Base-by-base conservation (phyloP, 2,888 invertebrate species). In the Glaucopsyche alexis region DNA sequence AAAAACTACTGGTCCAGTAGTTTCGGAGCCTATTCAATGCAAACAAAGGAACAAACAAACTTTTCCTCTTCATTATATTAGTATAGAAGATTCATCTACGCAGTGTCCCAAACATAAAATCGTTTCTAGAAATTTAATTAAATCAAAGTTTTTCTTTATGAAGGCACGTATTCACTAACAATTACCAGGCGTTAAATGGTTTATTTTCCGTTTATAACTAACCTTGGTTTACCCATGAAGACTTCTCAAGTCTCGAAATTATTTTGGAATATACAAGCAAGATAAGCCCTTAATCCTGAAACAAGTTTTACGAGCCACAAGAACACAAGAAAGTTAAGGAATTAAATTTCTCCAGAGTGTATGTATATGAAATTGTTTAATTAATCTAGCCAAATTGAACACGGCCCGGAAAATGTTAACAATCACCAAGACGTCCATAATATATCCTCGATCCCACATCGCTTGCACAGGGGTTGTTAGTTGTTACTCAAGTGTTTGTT, bases 391-490 rank as follows among this genome's bases (percentile, higher is more conserved):
- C 8, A 16, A 47, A 49, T 47, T 47, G 47, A 29, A 47, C 69
- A 49, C 9, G 29, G 47, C 29, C 69, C 69, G 69, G 69, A 29
- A 69, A 69, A 47, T 49, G 69, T 69, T 69, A 69, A 69, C 69
- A 69, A 69, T 69, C 69, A 4, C 69, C 47, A 47, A 69, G 69
- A 47, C 49, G 45, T 65, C 65, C 65, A 42, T 66, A 42, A 42
- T 66, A 42, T 42, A 67, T 42, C 45, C 42, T n/a, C 6, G 45
- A 49, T 69, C n/a, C 67, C 67, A 13, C 67, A 47, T 29, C 47
- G 67, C 49, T 11, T 49, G 29, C n/a, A 55, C 40, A 6, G 29
- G 38, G 42, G 66, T 66, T 69, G 29, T n/a, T n/a, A n/a, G 66
- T 66, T 69, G 29, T 67, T 67, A 45, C 42, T 45, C 16, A 42